Base-by-base conservation (phyloP, 2,888 invertebrate species). In the Lepidochrysops patricia region DNA sequence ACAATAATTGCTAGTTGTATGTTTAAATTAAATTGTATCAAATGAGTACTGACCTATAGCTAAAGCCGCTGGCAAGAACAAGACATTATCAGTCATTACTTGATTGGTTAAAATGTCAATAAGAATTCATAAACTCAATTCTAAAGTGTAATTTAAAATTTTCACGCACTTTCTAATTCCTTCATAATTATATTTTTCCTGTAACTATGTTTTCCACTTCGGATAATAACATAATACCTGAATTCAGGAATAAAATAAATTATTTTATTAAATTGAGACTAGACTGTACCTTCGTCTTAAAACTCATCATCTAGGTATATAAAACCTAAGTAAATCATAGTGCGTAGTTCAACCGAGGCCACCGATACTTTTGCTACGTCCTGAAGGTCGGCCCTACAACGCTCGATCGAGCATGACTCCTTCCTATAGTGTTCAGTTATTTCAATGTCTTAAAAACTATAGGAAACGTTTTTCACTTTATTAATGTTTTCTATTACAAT, bases 361-460 rank as follows among this genome's bases (percentile, higher is more conserved):
- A 19, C 54, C 12, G 12, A 13, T 29, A 9, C 29, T 23, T 15
- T 7, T 32, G 29, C 32, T 29, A 19, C 13, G 49, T 25, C 29
- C 54, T 29, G 19, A 63, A 62, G 62, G 58, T 60, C 57, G 59
- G 52, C 60, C 58, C 57, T 59, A 64, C 63, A 56, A 62, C 43
- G 60, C 57, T 58, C 61, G 25, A 29, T 60, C 49, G 57, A 67
- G 60, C 64, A 15, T 64, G 32, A 63, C 62, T 59, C 56, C 48
- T 64, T 65, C 65, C 65, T 62, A 49, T 27, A 3, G 29, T 54
- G 54, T 32, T 32, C 29, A 19, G 54, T 4, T 32, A 19, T 23
- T 54, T 54, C 32, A 54, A 54, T 54, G 54, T 29, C 54, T 54
- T 23, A 34, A 57, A 57, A 56, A 57, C n/a, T 34, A 23, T 25